phyloP scores from a whole-genome alignment of 2,797 vertebrate genomes.

The Enteromius argenteus region DNA sequence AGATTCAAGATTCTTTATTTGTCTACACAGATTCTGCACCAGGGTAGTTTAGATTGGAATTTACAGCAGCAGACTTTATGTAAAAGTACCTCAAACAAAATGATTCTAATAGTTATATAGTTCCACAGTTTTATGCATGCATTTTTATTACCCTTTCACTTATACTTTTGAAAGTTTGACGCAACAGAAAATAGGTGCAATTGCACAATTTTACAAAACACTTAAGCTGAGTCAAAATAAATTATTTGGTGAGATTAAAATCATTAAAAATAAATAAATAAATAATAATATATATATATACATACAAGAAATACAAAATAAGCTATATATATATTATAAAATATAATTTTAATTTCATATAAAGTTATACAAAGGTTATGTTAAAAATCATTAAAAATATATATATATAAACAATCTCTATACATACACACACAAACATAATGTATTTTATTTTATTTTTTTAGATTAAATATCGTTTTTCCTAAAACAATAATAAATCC shows the following conservation, averaged over 20 bases:
- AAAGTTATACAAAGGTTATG: not conserved
- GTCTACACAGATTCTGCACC: not conserved
- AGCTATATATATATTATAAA: too few relatives aligned
- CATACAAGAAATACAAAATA: too few relatives aligned
- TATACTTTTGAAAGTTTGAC: too few relatives aligned
- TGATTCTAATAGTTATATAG: not conserved
- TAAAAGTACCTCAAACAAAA: not conserved
- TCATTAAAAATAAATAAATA: not conserved
- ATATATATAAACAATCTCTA: too few relatives aligned
- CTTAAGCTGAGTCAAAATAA: not conserved
- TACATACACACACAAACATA: too few relatives aligned
- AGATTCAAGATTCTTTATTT: too few relatives aligned
- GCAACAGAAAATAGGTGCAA: not conserved
- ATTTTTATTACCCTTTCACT: not conserved
- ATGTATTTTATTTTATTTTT: not conserved
- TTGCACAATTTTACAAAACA: not conserved
- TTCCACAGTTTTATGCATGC: not conserved
- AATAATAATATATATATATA: too few relatives aligned
- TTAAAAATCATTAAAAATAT: not conserved
- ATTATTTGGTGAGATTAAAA: not conserved
- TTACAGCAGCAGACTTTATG: not conserved
- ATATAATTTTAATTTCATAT: too few relatives aligned
- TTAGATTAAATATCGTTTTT: not conserved
- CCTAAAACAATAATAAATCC: too few relatives aligned
- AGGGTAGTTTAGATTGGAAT: not conserved